Base-by-base conservation (phyloP, 2,797 vertebrate genomes). In the Sus cebifrons region DNA sequence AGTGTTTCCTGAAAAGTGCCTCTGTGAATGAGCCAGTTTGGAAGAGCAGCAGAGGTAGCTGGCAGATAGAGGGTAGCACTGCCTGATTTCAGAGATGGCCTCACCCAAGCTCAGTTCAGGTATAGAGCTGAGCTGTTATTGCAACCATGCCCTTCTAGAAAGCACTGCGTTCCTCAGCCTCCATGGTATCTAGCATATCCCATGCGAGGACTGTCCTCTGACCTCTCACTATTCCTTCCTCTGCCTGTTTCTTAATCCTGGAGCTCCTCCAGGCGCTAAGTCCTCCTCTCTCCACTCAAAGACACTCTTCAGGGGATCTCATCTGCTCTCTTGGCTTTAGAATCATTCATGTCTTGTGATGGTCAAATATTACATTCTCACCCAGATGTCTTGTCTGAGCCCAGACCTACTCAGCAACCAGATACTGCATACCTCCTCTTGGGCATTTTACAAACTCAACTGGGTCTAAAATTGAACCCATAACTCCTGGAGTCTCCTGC, bases 1-100 rank as follows among this genome's bases (percentile, higher is more conserved):
- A 52, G 44, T 60, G 62, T 92, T 96, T 97, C 96, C 96, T 98
- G 94, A 86, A 94, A 94, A 96, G 93, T 62, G 58, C 67, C 40
- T 96, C 49, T 94, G 71, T 83, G 52, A 94, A 74, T 60, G 32
- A 96, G 73, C 79, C 81, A 14, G 0, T 93, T 93, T 96, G 93
- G 84, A 98, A 96, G 75, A 89, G 77, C 40, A 74, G 75, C 84
- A 77, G 88, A 54, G 62, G 56, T 60, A 94, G 65, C 92, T 74
- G 68, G 86, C 91, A 54, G 86, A 82, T 10, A 54, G 62, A 87
- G 29, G 32, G 25, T n/a, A 62, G 21, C 29, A 71, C 17, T 9
- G 5, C 13, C 0, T 52, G 71, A 67, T 81, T 88, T 89, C 52
- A 13, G 73, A 78, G 40, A n/a, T 40, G 56, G 58, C 17, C 25